Percentiles rank a stretch among this genome's conserved stretches.
Conservation (phyloP, 2,113 vertebrate species). For the Gorilla gorilla region DNA sequence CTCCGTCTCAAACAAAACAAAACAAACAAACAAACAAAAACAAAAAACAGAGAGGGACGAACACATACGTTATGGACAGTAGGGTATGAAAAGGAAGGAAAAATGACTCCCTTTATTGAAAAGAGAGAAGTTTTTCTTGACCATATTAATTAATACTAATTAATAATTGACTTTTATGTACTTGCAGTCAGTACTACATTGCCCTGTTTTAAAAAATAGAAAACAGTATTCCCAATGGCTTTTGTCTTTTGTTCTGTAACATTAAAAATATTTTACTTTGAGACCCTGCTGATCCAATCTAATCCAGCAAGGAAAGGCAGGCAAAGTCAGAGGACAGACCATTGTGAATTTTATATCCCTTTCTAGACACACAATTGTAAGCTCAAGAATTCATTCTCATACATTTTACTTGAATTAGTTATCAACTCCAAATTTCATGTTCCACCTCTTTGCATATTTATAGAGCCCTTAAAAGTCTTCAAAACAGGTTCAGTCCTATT, state of each 20-base stretch:
- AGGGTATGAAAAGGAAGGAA: not conserved
- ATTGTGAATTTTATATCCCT: not conserved
- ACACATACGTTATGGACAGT: not conserved
- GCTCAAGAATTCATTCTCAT: not conserved
- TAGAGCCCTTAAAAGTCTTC: not conserved
- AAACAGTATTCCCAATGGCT: not conserved
- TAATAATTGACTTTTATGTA: not conserved
- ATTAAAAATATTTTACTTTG: not conserved
- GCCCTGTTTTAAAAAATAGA: not conserved
- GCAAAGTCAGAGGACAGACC: not conserved
- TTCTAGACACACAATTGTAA: not conserved
- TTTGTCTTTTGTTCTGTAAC: slow-evolving; percentile 12
- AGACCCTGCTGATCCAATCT: not conserved
- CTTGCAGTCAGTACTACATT: not conserved
- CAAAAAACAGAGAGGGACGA: not conserved
- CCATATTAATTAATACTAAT: slow-evolving; percentile 26
- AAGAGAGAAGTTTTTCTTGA: not conserved
- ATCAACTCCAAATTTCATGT: not conserved
- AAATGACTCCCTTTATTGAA: slow-evolving; percentile 23
- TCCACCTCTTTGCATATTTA: not conserved
- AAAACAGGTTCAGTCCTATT: not conserved
- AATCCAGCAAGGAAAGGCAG: not conserved
- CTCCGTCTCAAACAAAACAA: too few species aligned
- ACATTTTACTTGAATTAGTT: not conserved
- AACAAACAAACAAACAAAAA: too few species aligned